Base-by-base conservation (phyloP, 1,140 invertebrate genomes). In the Radopholus similis region DNA sequence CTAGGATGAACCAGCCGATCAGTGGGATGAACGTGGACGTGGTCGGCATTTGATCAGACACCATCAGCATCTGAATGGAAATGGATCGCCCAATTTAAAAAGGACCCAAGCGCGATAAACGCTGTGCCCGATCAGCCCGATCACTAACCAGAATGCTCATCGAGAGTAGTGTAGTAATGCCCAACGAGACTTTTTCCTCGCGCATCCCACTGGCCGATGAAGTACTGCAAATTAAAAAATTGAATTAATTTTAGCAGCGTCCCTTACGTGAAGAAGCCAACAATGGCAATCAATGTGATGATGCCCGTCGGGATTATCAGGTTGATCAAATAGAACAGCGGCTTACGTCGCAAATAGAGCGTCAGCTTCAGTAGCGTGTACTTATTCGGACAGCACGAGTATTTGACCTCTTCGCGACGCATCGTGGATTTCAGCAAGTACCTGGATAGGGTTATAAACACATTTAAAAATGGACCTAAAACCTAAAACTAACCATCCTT, bases 91-190 rank as follows among this genome's bases (percentile, higher is more conserved):
- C 21, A 15, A 13, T 23, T 40, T 26, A 53, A n/a, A n/a, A n/a
- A n/a, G n/a, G n/a, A n/a, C n/a, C n/a, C n/a, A n/a, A n/a, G n/a
- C n/a, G n/a, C n/a, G n/a, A n/a, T n/a, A n/a, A n/a, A n/a, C n/a
- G n/a, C n/a, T n/a, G n/a, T n/a, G n/a, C n/a, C n/a, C n/a, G n/a
- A n/a, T n/a, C n/a, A n/a, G n/a, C n/a, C n/a, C n/a, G n/a, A n/a
- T 75, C 78, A 81, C 82, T 34, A 81, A 81, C 80, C 37, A 81
- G 63, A 78, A 81, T 81, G 54, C 68, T 73, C 78, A 81, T 81
- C 4, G 78, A 82, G 21, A 81, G 72, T 8, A 81, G 63, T 34
- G 58, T 77, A 11, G 76, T 77, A 59, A 79, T 77, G 18, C 76
- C 76, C 26, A 78, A 35, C 3, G 75, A 78, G 13, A 42, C 79